Evolutionary conservation across 2,888 invertebrate species (phyloP).

Genomic region (Sepioteuthis lessoniana): DNA sequence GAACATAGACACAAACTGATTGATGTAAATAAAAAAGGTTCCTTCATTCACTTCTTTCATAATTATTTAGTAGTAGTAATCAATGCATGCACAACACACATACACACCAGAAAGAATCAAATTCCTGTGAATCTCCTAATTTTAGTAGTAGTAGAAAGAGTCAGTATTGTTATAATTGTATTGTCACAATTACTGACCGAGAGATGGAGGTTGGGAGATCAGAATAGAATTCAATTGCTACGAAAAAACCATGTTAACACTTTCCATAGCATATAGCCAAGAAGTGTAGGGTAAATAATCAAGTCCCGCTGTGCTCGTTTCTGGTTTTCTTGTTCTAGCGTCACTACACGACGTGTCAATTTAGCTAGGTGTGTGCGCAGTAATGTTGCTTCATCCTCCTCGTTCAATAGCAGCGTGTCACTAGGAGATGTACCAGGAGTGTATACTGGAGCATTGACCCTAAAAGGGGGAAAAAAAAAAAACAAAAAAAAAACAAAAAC

Average conservation of each 20-base stretch:
- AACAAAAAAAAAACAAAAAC: no score
- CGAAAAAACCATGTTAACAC: constrained; percentile 70
- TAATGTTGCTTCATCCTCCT: constrained; percentile 64
- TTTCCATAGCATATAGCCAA: constrained; percentile 90
- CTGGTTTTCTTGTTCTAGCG: constrained; percentile 88
- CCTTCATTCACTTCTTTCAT: background rate
- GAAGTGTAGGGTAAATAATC: constrained; percentile 86
- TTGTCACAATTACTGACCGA: background rate
- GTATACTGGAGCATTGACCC: constrained; percentile 56
- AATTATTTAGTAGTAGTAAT: background rate
- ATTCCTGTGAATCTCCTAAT: background rate
- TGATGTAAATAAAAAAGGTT: background rate
- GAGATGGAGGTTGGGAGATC: constrained; percentile 4
- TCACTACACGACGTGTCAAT: constrained; percentile 88
- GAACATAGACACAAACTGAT: background rate
- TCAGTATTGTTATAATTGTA: background rate
- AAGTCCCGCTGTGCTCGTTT: constrained; percentile 90
- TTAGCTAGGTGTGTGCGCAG: constrained; percentile 83
- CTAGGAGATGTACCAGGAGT: constrained; percentile 64
- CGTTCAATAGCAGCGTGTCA: constrained; percentile 65
- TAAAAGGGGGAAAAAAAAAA: constrained; percentile 48
- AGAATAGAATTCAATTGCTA: constrained; percentile 55
- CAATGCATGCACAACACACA: background rate
- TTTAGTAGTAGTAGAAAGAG: background rate
- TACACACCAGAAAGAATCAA: background rate